Evolutionary conservation across 2,888 invertebrate species (phyloP), one percentile per base, ranked within the genome.

Genomic region (Drosophila affinis): DNA sequence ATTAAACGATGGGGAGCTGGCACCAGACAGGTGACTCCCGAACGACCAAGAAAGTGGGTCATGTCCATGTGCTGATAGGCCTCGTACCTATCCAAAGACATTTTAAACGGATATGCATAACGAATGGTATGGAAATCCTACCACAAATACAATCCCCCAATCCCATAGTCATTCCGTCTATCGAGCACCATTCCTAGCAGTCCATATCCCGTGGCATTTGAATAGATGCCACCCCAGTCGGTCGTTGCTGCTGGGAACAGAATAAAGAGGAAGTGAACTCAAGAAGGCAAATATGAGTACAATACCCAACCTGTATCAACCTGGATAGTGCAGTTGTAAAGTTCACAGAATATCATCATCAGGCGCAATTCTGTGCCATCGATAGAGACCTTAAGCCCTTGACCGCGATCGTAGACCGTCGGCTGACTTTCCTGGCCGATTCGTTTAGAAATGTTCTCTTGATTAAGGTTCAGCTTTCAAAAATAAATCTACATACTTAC

Each of bases 171-270:
- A 7, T 94, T 94, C n/a, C 92, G 92, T 82, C 95, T 94, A 69
- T 93, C 92, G 14, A 93, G 91, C 1, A 95, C 91, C 86, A 94
- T 93, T 5, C 95, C 95, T 21, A 95, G 79, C 6, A 95, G 90
- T 21, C 96, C 96, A 75, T 93, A 92, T 3, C 95, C 95, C 0
- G 95, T 94, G 77, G 93, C 92, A 79, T 96, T 95, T 21, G 93
- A 92, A 81, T 92, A 94, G 39, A 95, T 92, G 72, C 93, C 93
- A 2, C 96, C 95, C 95, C 95, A 95, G 84, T 94, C 93, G 4
- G 46, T 14, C 6, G 57, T 34, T 24, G 82, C 88, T 17, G 59
- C 87, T 86, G 90, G 91, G 70, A 67, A 77, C 14, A 7, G 29
- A 48, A 47, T 2, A n/a, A 18, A n/a, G 3, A 1, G 4, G 1